These are phyloP conservation scores for Lemur catta DNA, from an alignment of 2,797 vertebrate genomes.

Conservation along the genomic window DNA sequence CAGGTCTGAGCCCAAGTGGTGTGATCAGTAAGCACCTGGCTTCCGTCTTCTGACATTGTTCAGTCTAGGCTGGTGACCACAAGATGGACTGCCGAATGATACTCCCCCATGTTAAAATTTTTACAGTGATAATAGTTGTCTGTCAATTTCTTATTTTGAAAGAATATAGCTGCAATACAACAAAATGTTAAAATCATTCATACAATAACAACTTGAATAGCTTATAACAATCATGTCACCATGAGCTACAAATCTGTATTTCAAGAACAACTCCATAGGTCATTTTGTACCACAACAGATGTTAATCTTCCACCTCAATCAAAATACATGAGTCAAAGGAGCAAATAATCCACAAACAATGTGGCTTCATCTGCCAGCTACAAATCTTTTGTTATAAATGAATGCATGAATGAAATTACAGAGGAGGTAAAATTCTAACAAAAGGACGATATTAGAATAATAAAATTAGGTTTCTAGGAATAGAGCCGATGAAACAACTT, in stretches of 20 bases:
- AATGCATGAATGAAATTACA: neutral
- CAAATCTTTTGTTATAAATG: neutral
- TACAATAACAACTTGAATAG: neutral
- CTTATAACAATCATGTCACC: neutral
- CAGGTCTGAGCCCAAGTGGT: neutral
- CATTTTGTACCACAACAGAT: neutral
- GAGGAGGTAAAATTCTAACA: constrained; percentile 6
- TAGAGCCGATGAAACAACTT: neutral
- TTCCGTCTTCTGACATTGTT: neutral
- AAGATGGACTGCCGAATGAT: neutral
- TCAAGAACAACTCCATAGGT: neutral
- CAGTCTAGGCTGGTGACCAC: neutral
- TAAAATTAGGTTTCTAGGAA: neutral
- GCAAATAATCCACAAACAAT: neutral
- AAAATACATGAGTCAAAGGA: neutral
- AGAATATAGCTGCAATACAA: neutral
- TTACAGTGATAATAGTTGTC: neutral
- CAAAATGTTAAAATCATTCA: neutral
- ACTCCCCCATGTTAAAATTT: neutral
- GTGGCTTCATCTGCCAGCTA: neutral
- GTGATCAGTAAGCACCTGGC: neutral
- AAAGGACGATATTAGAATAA: neutral
- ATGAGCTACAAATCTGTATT: neutral
- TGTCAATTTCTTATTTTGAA: neutral
- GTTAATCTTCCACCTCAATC: neutral